Percentiles rank a stretch among this genome's conserved stretches.
Evolutionary conservation across 64 coral and sea anemone species (phyloP).

Genomic region (Hydrozoanthus tunicans): DNA sequence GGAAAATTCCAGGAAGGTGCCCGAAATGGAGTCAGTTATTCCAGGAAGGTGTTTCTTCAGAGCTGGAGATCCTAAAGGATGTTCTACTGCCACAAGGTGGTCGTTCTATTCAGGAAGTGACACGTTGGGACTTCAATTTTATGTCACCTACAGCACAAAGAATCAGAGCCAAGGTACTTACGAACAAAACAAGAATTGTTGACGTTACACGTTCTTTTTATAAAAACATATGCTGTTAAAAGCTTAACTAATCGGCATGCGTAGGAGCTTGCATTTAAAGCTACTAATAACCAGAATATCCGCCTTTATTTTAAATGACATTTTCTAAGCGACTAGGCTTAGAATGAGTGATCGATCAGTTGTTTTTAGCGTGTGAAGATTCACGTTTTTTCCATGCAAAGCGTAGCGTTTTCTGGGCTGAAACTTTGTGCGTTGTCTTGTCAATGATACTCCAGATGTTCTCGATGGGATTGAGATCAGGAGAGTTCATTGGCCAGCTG

Average conservation of each 20-base stretch:
- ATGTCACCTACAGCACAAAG: slow-evolving; percentile 12
- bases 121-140: slow-evolving; percentile 21
- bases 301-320: no score
- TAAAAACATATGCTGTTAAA: not conserved
- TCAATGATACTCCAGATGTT: no score
- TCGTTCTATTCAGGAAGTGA: not conserved
- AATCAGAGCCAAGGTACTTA: slow-evolving; percentile 19
- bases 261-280: no score
- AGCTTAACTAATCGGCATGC: not conserved
- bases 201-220: not conserved
- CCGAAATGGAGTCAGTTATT: not conserved
- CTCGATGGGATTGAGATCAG: no score
- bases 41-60: slow-evolving; percentile 10
- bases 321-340: no score
- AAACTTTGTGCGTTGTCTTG: no score
- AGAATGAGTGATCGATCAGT: no score
- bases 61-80: not conserved
- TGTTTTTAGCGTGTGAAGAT: no score
- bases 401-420: no score
- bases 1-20: not conserved
- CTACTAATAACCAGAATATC: no score
- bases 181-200: not conserved
- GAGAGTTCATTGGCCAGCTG: no score
- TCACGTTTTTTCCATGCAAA: no score
- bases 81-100: not conserved